phyloP scores from a whole-genome alignment of 2,888 invertebrate genomes.

The Rhimphoctona megacephalus region DNA sequence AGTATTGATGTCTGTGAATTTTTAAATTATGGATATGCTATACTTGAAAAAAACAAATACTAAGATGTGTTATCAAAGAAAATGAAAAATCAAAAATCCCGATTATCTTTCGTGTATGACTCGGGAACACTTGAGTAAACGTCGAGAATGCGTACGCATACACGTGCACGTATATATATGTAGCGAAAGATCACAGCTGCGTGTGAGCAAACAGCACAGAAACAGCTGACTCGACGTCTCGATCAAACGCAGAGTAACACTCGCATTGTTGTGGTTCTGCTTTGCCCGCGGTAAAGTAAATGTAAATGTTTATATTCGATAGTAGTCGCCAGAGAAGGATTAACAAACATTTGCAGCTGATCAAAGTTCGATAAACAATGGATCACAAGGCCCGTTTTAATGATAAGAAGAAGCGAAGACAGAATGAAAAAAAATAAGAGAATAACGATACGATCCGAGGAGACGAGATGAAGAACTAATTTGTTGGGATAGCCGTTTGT shows the following conservation, averaged over 20 bases:
- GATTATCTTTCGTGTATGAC: not conserved
- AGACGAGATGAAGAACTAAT: constrained; percentile 2
- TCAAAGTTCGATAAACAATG: not conserved
- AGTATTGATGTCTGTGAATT: not conserved
- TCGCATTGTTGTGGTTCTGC: constrained; percentile 2
- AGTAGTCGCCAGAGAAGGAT: not conserved
- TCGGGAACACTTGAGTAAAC: not conserved
- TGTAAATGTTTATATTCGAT: not conserved
- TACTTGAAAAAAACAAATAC: not conserved
- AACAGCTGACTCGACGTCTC: constrained; percentile 47
- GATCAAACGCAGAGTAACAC: not conserved
- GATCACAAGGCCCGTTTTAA: not conserved
- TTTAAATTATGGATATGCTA: not conserved
- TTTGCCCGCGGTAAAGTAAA: not conserved
- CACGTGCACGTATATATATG: constrained; percentile 21
- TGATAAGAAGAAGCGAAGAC: not conserved
- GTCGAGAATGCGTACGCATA: constrained; percentile 1
- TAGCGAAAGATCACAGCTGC: constrained; percentile 17
- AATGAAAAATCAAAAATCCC: not conserved
- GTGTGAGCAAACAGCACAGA: constrained; percentile 61
- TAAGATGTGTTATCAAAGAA: not conserved
- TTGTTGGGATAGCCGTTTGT: not conserved
- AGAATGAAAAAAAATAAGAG: not conserved
- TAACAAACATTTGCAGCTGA: not conserved
- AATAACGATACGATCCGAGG: not conserved